Base-by-base conservation (phyloP, 2,113 vertebrate genomes). In the Muscicapa adusta region DNA sequence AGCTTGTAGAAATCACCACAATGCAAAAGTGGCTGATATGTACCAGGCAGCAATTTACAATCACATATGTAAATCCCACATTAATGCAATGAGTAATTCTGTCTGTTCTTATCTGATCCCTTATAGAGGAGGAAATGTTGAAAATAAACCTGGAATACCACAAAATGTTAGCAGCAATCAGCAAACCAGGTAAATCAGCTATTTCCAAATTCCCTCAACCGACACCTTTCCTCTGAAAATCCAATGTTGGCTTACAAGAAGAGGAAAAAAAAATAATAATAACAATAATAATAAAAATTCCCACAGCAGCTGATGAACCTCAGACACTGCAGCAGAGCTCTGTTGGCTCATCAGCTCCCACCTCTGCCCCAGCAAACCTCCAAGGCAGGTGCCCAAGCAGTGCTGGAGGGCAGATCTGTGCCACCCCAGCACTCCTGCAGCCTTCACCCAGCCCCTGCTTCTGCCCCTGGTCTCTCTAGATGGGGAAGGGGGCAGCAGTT, bases 391-490 rank as follows among this genome's bases (percentile, higher is more conserved):
- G 26, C 12, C 45, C 54, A 24, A 13, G 61, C 29, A 1, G 25
- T 5, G 31, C 45, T 23, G 23, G 58, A 42, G 43, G 17, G n/a
- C 31, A 10, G 19, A 12, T 40, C 24, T 2, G 2, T 5, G 3
- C 10, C 26, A 5, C 74, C 15, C 3, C 53, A 25, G 42, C 76
- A 1, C 42, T 38, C 36, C 54, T 62, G 71, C 72, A 85, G 50
- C 60, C 12, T 29, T 50, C 45, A 10, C 1, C 25, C 36, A 6
- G 1, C 5, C n/a, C 58, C 36, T 1, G 4, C 14, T 60, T 61
- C 61, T 33, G n/a, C 24, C 24, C 12, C 54, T n/a, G 53, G 15
- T 36, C n/a, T 48, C 48, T 40, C 50, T 18, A 24, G 18, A 8
- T 74, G 25, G 4, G 5, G 68, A 17, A 20, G 2, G 2, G 26